phyloP scores from a whole-genome alignment of 2,113 vertebrate species.

The Typhlomys cinereus region DNA sequence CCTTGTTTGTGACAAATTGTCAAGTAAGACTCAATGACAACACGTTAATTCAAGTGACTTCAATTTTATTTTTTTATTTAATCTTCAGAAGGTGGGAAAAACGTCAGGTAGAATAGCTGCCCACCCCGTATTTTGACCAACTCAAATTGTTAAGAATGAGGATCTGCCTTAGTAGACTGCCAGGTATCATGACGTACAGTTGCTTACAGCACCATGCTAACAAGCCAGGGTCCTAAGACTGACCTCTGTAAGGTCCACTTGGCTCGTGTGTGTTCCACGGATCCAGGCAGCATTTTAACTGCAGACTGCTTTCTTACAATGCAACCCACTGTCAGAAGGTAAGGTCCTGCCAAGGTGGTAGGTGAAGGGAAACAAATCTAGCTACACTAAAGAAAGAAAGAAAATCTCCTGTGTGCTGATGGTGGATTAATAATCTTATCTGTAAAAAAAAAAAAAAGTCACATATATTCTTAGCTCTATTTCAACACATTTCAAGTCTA shows the following conservation, averaged over 20 bases:
- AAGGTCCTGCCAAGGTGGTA: constrained; percentile 30
- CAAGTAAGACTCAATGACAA: constrained; percentile 59
- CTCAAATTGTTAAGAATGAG: constrained; percentile 26
- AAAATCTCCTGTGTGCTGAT: not conserved
- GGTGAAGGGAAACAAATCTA: constrained; percentile 29
- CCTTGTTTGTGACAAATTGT: constrained; percentile 23
- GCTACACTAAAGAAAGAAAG: not conserved
- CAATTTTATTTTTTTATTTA: constrained; percentile 59
- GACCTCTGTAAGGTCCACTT: not conserved
- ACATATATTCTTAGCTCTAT: not conserved
- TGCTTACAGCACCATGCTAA: constrained; percentile 45
- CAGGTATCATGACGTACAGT: not conserved
- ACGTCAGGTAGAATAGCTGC: not conserved
- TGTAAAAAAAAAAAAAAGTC: constrained; percentile 30
- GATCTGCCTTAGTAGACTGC: constrained; percentile 18
- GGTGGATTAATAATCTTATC: constrained; percentile 20
- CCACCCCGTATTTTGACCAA: not conserved
- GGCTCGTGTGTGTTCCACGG: not conserved
- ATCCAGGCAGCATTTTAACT: not conserved
- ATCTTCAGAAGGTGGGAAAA: constrained; percentile 62
- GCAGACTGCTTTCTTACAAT: constrained; percentile 20
- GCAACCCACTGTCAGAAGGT: not conserved
- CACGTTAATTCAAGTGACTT: constrained; percentile 57
- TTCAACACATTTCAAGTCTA: constrained; percentile 51
- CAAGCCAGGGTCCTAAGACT: not conserved